A percentile compares a stretch with the other conserved stretches of the same genome.
Conservation (phyloP, 2,797 vertebrate species). For the Galaxias olidus region DNA sequence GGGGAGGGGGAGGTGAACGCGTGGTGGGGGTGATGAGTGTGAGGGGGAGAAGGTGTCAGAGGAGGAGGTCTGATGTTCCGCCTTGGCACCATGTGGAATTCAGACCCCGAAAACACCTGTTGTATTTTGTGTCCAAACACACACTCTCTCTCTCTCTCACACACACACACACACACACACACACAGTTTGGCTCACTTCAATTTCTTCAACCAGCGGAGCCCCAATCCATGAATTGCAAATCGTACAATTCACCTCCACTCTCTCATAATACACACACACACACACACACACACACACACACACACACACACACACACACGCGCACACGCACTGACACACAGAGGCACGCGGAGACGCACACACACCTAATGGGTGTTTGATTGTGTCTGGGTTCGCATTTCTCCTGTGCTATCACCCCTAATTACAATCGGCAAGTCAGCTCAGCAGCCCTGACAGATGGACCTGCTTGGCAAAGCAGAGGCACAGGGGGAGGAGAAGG, state of each 20-base stretch:
- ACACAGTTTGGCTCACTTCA: background rate
- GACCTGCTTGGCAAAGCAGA: slow-evolving; percentile 54
- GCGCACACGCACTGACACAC: slow-evolving; percentile 1
- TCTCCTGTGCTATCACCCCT: slow-evolving; percentile 41
- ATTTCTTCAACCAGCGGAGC: no score
- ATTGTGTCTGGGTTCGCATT: slow-evolving; percentile 58
- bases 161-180: slow-evolving; percentile 9
- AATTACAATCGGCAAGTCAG: slow-evolving; percentile 64
- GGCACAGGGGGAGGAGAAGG: slow-evolving; percentile 2
- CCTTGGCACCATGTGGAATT: slow-evolving; percentile 39
- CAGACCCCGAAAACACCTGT: background rate
- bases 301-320: slow-evolving; percentile 4
- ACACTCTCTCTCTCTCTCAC: slow-evolving; percentile 11
- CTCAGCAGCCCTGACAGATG: slow-evolving; percentile 58
- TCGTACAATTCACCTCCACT: no score
- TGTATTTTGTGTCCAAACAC: slow-evolving; percentile 20
- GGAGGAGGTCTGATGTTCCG: slow-evolving; percentile 1
- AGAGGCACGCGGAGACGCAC: slow-evolving; percentile 16
- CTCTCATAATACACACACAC: background rate
- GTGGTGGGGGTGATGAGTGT: background rate
- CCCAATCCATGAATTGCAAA: no score
- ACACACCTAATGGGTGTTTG: slow-evolving; percentile 29
- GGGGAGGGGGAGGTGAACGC: slow-evolving; percentile 10
- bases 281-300: slow-evolving; percentile 11
- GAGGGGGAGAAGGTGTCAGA: background rate